Conservation (phyloP, 2,888 invertebrate species). For the Drosophila ochracea region DNA sequence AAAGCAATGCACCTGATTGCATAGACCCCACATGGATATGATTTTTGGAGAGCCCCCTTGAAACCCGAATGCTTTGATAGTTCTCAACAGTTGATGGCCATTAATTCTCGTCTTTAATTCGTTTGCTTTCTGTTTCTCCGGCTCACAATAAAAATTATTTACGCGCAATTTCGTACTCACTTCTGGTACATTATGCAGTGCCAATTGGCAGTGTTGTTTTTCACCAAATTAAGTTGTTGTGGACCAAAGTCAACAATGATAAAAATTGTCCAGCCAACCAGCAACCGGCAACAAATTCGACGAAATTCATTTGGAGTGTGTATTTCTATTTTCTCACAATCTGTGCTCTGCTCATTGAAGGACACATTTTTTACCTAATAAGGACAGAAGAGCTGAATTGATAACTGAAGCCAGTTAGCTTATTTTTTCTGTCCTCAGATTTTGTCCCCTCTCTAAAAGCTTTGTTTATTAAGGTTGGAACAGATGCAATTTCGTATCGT, state of each 20-base stretch:
- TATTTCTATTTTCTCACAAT: background rate
- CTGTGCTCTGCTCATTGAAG: background rate
- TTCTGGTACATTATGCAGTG: slow-evolving; percentile 59
- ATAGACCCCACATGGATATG: slow-evolving; percentile 32
- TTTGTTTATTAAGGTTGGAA: slow-evolving; percentile 5
- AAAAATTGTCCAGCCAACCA: slow-evolving; percentile 60
- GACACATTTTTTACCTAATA: background rate
- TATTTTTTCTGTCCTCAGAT: background rate
- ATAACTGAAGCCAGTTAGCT: slow-evolving; percentile 3
- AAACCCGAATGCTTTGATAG: slow-evolving; percentile 25
- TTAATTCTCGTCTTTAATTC: slow-evolving; percentile 2
- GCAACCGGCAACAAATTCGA: slow-evolving; percentile 63
- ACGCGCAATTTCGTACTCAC: slow-evolving; percentile 74
- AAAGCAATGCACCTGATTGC: slow-evolving; percentile 58
- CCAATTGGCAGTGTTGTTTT: slow-evolving; percentile 22
- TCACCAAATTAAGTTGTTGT: slow-evolving; percentile 61
- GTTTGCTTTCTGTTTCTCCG: slow-evolving; percentile 12
- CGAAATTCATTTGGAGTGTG: slow-evolving; percentile 61
- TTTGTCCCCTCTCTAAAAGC: background rate
- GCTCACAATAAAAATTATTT: slow-evolving; percentile 68
- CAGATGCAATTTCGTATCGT: background rate
- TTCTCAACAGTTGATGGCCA: slow-evolving; percentile 41
- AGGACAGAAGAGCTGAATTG: background rate
- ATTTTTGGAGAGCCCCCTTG: slow-evolving; percentile 19
- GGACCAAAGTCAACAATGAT: slow-evolving; percentile 71